A percentile compares a stretch with the other conserved stretches of the same genome.
Conservation (phyloP, 2,113 vertebrate species). For the Rhinopomastus cyanomelas region DNA sequence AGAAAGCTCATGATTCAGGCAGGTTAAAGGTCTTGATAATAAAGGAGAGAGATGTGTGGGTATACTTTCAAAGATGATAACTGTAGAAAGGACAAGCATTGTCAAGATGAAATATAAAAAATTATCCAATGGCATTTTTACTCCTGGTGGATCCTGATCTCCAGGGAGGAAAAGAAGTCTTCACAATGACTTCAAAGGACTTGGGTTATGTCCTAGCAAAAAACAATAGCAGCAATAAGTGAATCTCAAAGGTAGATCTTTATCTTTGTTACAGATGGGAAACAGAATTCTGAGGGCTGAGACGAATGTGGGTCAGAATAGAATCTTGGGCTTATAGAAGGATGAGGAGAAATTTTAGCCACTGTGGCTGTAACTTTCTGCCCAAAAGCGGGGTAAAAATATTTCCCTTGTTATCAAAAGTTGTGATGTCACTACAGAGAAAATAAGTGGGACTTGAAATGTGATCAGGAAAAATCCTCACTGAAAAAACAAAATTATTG, state of each 20-base stretch:
- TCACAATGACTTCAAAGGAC: conserved; percentile 13
- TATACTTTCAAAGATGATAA: neutral
- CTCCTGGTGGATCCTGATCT: neutral
- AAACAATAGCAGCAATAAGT: neutral
- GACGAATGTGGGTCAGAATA: neutral
- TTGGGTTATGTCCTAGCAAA: neutral
- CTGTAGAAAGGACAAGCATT: neutral
- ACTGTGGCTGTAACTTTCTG: neutral
- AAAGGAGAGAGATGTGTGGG: neutral
- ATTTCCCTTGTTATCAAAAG: neutral
- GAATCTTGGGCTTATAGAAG: neutral
- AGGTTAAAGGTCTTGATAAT: neutral
- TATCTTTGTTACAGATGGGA: neutral
- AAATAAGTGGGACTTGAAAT: neutral
- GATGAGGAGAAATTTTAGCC: neutral
- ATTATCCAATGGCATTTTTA: neutral
- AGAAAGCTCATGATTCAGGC: neutral
- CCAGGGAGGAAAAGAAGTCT: neutral
- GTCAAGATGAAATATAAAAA: neutral
- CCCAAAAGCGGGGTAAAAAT: neutral
- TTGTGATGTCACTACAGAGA: neutral
- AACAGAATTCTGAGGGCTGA: neutral
- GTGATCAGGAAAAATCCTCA: neutral
- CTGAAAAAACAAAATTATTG: neutral
- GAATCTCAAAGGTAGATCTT: neutral